phyloP scores from a whole-genome alignment of 2,113 vertebrate genomes.

The Pao palembangensis region DNA sequence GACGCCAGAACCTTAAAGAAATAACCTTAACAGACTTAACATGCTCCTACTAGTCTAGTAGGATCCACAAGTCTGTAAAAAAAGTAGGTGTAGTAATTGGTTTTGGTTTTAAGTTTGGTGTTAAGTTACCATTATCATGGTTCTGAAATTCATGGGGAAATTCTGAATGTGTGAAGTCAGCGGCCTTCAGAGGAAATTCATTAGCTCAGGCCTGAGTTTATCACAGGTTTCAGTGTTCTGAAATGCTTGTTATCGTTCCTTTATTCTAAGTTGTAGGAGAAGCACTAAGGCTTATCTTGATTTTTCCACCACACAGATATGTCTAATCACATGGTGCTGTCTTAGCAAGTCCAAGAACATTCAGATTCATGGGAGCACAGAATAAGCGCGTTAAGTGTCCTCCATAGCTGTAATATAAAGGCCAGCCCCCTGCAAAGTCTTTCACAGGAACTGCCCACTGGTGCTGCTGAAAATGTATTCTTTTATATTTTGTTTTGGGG shows the following conservation, averaged over 20 bases:
- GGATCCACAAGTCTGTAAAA: no score
- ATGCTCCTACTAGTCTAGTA: no score
- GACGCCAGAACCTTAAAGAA: no score
- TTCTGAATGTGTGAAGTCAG: constrained; percentile 10
- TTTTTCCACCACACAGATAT: constrained; percentile 31
- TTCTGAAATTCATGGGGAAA: no score
- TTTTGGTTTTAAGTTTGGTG: no score
- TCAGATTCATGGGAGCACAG: constrained; percentile 28
- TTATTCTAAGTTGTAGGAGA: constrained; percentile 22
- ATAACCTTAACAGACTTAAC: no score
- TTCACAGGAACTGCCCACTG: not conserved
- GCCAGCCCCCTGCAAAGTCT: constrained; percentile 31
- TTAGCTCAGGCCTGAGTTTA: constrained; percentile 41
- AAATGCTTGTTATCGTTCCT: constrained; percentile 54
- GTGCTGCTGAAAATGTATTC: constrained; percentile 15
- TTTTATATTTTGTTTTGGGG: no score
- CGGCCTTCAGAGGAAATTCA: constrained; percentile 30
- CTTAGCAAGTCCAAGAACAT: constrained; percentile 31
- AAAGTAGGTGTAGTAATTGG: no score
- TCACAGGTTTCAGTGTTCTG: constrained; percentile 48
- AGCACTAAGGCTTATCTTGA: constrained; percentile 28
- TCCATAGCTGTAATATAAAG: constrained; percentile 34
- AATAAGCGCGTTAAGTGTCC: constrained; percentile 15
- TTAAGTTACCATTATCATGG: no score
- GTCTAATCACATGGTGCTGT: constrained; percentile 40